These are phyloP conservation scores for Recurvirostra avosetta DNA, from an alignment of 2,113 vertebrate species.

Conservation along the genomic window DNA sequence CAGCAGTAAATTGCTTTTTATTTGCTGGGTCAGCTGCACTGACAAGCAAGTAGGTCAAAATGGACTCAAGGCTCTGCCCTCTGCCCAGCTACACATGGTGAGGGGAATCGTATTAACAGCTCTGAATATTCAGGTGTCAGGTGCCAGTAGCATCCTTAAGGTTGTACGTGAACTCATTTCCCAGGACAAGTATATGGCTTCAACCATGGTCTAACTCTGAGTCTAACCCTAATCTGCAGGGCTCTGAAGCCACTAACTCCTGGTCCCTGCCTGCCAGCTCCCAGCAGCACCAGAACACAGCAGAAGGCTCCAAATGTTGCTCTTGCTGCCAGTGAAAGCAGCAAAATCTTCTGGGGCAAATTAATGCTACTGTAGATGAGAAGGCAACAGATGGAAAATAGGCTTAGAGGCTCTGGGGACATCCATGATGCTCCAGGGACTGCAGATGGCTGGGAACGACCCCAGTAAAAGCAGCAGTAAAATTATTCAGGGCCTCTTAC, in stretches of 20 bases:
- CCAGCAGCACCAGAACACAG: background rate
- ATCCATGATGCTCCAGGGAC: background rate
- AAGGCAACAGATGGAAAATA: constrained; percentile 48
- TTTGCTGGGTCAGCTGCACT: background rate
- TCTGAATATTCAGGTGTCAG: background rate
- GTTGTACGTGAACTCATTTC: background rate
- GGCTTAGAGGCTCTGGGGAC: background rate
- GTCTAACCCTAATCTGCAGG: background rate
- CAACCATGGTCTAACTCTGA: rapidly evolving
- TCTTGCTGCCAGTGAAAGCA: background rate
- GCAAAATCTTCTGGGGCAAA: background rate
- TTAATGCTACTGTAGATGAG: constrained; percentile 5
- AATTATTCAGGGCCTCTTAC: background rate
- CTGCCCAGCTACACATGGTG: background rate
- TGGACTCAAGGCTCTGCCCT: background rate
- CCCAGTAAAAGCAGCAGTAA: background rate
- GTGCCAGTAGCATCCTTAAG: background rate
- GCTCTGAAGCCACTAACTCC: background rate
- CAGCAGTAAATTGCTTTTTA: background rate
- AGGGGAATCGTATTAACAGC: background rate
- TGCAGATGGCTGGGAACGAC: constrained; percentile 12
- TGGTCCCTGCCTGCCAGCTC: background rate
- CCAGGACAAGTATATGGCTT: background rate
- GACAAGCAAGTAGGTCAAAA: background rate
- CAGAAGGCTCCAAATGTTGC: background rate